Base-by-base conservation (phyloP, 2,113 vertebrate species). In the Anoura caudifer region DNA sequence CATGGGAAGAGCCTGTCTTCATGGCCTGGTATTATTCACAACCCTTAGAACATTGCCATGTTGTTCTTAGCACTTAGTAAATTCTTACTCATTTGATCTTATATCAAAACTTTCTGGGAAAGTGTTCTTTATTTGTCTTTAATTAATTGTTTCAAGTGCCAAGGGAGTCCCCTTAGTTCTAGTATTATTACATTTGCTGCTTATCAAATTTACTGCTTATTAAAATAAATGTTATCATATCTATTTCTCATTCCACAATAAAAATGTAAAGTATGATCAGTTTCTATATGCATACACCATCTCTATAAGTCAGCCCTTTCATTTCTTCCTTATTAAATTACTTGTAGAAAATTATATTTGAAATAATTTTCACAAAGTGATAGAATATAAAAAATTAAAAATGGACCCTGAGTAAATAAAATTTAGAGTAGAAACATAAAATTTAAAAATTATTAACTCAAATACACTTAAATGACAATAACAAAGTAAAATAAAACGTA, bases 111-210 rank as follows among this genome's bases (percentile, higher is more conserved):
- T 59, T n/a, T 54, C 59, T 91, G 6, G 67, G 15, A 75, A 41
- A 83, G 56, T 2, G 54, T 24, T 31, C 8, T 72, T 95, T 90
- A 56, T 87, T 95, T 97, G 17, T 86, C 47, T 95, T 92, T 80
- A 94, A 38, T 87, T 95, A 69, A 13, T 90, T 90, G 13, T 61
- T 83, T 94, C 7, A 90, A 47, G 19, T 83, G 1, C 82, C 65
- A 77, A 50, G 38, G 8, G 45, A 88, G 19, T 82, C 6, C 24
- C 17, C 1, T 87, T 88, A 85, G 41, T 73, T 94, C 12, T 4
- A 50, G 6, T 69, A 76, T 84, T 96, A 84, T 94, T 95, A 70
- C 90, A 63, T 85, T 95, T 87, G 3, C 14, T 92, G 28, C 36
- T 79, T 82, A 81, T 72, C 3, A 86, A 86, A 89, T 65, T 38